Conservation (phyloP, 1,140 invertebrate genomes). For the Calliphora vicina region DNA sequence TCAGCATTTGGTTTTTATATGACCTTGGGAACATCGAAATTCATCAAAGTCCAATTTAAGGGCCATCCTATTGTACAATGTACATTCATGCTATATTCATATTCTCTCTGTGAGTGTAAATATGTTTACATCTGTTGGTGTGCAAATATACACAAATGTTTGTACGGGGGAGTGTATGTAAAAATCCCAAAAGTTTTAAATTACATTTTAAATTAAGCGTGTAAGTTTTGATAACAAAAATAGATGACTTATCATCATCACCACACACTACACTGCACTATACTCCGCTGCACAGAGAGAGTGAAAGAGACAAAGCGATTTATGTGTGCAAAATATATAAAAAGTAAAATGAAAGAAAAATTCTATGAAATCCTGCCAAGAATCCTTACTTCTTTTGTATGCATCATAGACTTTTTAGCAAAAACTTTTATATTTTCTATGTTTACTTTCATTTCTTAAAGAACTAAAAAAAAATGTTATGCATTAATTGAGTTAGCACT, state of each 20-base stretch:
- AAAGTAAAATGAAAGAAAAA: not conserved
- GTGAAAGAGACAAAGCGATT: not conserved
- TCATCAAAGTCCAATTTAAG: no score
- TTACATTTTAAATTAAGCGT: slow-evolving; percentile 14
- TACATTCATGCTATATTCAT: no score
- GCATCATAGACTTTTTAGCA: not conserved
- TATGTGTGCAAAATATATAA: not conserved
- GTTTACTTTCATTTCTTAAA: not conserved
- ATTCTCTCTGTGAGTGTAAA: no score
- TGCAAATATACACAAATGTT: not conserved
- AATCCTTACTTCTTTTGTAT: not conserved
- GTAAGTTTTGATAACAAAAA: slow-evolving; percentile 17
- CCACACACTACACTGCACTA: not conserved
- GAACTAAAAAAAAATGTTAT: not conserved
- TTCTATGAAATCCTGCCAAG: not conserved
- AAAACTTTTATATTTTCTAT: not conserved
- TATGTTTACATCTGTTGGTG: no score
- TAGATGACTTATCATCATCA: slow-evolving; percentile 3
- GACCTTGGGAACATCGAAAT: no score
- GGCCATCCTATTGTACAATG: no score
- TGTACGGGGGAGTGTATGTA: not conserved
- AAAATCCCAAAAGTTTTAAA: not conserved
- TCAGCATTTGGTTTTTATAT: no score
- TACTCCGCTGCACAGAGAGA: not conserved
- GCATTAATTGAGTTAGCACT: no score